phyloP scores from a whole-genome alignment of 2,113 vertebrate species.

The Catharus minimus region DNA sequence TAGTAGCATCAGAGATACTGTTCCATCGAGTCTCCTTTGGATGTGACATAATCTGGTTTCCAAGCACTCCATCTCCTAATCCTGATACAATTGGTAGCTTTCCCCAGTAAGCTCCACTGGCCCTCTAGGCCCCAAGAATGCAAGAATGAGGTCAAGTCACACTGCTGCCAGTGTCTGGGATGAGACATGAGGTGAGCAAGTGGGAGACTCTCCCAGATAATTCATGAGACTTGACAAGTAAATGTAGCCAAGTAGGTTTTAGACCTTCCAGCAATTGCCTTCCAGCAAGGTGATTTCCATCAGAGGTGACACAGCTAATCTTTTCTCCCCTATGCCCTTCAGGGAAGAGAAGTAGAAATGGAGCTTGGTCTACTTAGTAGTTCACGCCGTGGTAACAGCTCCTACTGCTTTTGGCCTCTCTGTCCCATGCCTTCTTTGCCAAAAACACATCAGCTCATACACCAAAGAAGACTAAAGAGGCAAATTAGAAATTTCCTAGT shows the following conservation, averaged over 20 bases:
- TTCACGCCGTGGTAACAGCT: background rate
- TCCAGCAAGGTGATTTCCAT: constrained; percentile 6
- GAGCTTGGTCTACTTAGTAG: background rate
- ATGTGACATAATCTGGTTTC: rapidly evolving
- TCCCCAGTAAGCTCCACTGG: background rate
- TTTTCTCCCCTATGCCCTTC: background rate
- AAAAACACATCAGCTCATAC: background rate
- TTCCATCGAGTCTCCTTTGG: background rate
- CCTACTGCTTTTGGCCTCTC: background rate
- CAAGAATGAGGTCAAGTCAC: constrained; percentile 2
- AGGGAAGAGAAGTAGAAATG: background rate
- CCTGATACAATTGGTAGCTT: background rate
- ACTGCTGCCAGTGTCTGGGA: background rate
- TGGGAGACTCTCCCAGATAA: background rate
- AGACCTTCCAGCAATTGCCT: constrained; percentile 4
- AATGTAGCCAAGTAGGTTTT: constrained; percentile 22
- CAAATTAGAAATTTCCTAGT: background rate
- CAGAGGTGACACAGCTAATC: constrained; percentile 17
- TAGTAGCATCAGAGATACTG: background rate
- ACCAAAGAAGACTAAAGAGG: background rate
- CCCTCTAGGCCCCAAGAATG: background rate
- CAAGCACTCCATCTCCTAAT: background rate
- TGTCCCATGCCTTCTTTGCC: background rate
- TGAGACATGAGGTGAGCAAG: background rate
- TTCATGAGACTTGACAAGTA: constrained; percentile 8